Conservation (phyloP, 2,113 vertebrate genomes). For the Loxodonta africana region DNA sequence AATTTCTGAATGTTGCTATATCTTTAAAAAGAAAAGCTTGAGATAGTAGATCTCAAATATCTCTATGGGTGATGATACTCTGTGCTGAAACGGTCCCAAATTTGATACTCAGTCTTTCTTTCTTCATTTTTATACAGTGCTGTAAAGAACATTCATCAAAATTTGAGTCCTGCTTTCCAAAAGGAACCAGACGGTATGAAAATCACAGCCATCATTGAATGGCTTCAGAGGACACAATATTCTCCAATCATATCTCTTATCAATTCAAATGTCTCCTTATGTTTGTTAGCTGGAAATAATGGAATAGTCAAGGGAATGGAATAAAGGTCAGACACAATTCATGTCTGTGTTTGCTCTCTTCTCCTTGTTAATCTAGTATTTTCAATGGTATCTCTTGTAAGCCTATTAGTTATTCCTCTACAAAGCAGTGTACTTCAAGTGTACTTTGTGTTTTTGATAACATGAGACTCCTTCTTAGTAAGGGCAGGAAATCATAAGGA, state of each 20-base stretch:
- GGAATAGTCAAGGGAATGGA: not conserved
- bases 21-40: not conserved
- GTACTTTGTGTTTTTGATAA: not conserved
- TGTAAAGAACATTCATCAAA: slow-evolving; percentile 60
- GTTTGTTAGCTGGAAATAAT: not conserved
- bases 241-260: not conserved
- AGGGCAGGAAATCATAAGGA: not conserved
- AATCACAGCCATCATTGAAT: not conserved
- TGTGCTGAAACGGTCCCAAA: not conserved
- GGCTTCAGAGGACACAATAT: not conserved
- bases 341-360: not conserved
- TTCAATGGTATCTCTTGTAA: not conserved
- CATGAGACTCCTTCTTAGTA: not conserved
- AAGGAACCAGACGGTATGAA: slow-evolving; percentile 22
- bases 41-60: not conserved
- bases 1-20: not conserved
- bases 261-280: not conserved
- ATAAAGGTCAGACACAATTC: not conserved
- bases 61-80: not conserved
- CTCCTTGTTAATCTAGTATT: not conserved
- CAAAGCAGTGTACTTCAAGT: not conserved
- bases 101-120: not conserved
- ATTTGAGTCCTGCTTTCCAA: slow-evolving; percentile 38
- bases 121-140: not conserved
- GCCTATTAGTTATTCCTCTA: not conserved